phyloP scores from a whole-genome alignment of 2,113 vertebrate genomes.

The Mormyrus lacerda region DNA sequence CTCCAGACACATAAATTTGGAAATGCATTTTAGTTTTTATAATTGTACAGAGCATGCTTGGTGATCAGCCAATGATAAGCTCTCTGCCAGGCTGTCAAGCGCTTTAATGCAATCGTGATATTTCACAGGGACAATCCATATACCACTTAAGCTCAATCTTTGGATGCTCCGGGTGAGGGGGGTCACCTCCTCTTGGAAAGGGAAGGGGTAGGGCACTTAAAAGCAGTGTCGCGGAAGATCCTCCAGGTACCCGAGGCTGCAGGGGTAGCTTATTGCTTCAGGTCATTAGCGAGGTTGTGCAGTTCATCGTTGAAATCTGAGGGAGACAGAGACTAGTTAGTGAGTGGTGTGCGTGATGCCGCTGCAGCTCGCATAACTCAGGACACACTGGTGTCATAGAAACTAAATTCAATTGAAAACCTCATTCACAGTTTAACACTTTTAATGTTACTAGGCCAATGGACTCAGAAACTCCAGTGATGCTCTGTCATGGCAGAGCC shows the following conservation, averaged over 20 bases:
- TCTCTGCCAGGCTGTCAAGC: neutral
- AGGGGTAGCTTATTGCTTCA: neutral
- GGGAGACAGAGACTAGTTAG: neutral
- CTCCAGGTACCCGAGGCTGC: neutral
- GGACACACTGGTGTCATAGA: neutral
- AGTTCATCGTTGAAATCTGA: slow-evolving; percentile 29
- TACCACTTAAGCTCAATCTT: neutral
- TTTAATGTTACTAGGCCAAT: neutral
- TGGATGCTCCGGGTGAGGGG: neutral
- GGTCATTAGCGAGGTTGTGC: slow-evolving; percentile 18
- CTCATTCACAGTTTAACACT: neutral
- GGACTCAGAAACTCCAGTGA: neutral
- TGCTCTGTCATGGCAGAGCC: neutral
- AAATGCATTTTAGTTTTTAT: neutral
- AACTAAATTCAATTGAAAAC: neutral
- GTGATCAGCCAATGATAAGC: neutral
- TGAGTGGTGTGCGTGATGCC: neutral
- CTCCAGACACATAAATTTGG: neutral
- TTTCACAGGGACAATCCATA: neutral
- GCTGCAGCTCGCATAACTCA: neutral
- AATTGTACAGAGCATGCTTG: neutral
- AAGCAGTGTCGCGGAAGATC: neutral
- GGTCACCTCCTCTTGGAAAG: neutral
- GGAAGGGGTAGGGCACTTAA: too few species aligned
- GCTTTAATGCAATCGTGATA: neutral